Base-by-base conservation (phyloP, 2,797 vertebrate species). In the Neoniphon sammara region DNA sequence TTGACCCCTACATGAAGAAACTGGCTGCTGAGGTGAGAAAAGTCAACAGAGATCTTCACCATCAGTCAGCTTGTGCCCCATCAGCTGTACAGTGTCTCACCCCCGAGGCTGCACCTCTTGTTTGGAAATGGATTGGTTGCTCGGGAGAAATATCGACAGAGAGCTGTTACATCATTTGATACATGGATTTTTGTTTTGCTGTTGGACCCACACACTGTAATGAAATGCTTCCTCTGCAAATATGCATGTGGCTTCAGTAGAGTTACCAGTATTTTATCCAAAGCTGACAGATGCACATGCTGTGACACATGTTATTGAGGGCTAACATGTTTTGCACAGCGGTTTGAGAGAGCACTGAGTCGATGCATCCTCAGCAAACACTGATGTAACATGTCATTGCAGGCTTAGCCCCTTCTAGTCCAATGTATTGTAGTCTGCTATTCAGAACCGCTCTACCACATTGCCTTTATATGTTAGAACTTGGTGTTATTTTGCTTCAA, bases 1-100 rank as follows among this genome's bases (percentile, higher is more conserved):
- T 98, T 6, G 94, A 99, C 71, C 98, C 97, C 2, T 97, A 98
- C 91, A 98, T 98, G 97, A 98, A 98, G 92, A 97, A 97, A 66
- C 88, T 99, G 81, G 97, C 97, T 0, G 93, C 96, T 0, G 96
- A 98, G 96, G 97, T 99, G 91, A 94, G 94, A 39, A 1, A 10
- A 67, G 64, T 20, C 2, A 7, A 3, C 10, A 9, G 10, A 53
- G 52, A 18, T 21, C 15, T 12, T 31, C 2, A 2, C 39, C 69
- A 27, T 9, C 36, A 0, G 3, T 50, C 30, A 7, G 42, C 0
- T 7, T 15, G 2, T 21, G 42, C 36, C 49, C 9, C 15, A 1
- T 46, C 31, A 21, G 20, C 18, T 27, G 36, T 17, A 25, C 46
- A 21, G 27, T 3, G 23, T 63, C 42, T 3, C 5, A 14, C 21